Evolutionary conservation across 2,797 vertebrate species (phyloP).

Genomic region (Semaprochilodus insignis): DNA sequence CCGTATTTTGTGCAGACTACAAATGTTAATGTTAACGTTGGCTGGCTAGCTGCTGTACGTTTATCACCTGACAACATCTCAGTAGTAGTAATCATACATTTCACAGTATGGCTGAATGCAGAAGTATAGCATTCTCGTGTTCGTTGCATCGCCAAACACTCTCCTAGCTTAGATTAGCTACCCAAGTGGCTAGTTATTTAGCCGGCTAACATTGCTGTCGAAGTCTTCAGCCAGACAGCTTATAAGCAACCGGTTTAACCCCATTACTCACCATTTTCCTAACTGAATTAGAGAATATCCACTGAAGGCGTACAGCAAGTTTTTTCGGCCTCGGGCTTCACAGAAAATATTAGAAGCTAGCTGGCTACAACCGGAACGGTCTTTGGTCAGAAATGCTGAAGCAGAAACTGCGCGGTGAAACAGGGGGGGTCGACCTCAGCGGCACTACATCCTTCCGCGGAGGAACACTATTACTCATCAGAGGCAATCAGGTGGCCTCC

Average conservation of each 20-base stretch:
- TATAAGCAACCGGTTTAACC: neutral
- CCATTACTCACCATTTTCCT: slow-evolving; percentile 37
- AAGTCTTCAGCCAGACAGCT: neutral
- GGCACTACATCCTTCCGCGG: slow-evolving; percentile 60
- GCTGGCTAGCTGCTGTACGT: neutral
- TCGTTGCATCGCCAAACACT: too few species aligned
- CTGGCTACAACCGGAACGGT: neutral
- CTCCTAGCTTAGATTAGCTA: too few species aligned
- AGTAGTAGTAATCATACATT: neutral
- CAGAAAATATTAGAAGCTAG: neutral
- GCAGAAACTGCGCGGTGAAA: neutral
- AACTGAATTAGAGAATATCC: neutral
- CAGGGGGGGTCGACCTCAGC: slow-evolving; percentile 21
- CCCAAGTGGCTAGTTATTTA: too few species aligned
- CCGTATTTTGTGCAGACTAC: neutral
- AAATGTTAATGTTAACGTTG: neutral
- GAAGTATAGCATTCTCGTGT: too few species aligned
- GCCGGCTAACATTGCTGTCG: neutral
- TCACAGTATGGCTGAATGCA: neutral
- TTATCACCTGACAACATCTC: neutral
- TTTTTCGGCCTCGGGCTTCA: neutral
- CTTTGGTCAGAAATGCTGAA: slow-evolving; percentile 8
- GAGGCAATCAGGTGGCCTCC: neutral
- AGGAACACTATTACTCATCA: slow-evolving; percentile 22
- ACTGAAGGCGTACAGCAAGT: neutral